A percentile compares a stretch with the other conserved stretches of the same genome.
phyloP scores from a whole-genome alignment of 2,797 vertebrate genomes.

The Pyrrhura leucotis region DNA sequence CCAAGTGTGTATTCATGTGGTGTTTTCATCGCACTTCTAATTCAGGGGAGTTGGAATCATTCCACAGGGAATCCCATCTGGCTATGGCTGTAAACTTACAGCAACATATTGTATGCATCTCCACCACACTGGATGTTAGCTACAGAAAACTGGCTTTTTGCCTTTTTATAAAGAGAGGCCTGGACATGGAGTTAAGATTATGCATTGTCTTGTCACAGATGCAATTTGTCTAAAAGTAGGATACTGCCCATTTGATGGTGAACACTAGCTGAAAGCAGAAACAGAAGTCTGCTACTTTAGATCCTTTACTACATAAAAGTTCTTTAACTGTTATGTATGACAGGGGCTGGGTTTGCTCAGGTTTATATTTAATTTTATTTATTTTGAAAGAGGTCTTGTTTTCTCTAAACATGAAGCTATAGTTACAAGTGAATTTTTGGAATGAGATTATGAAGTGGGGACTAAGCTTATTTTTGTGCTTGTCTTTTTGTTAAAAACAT shows the following conservation, averaged over 20 bases:
- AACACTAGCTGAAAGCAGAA: not conserved
- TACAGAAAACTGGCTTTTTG: not conserved
- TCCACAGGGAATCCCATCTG: not conserved
- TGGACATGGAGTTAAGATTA: too few species aligned
- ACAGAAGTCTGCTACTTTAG: not conserved
- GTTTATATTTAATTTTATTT: not conserved
- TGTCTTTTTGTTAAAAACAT: not conserved
- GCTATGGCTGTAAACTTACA: not conserved
- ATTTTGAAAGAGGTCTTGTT: not conserved
- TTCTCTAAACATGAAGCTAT: not conserved
- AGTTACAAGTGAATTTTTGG: not conserved
- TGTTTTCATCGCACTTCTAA: not conserved
- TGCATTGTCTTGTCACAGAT: not conserved
- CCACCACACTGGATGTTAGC: not conserved
- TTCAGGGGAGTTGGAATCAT: not conserved
- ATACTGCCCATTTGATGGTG: not conserved
- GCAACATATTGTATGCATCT: not conserved
- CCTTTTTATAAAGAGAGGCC: not conserved
- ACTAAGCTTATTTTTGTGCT: not conserved
- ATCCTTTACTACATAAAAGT: accelerated
- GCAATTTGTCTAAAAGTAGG: not conserved
- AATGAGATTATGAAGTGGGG: not conserved
- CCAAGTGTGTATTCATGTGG: not conserved
- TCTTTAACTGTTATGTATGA: not conserved
- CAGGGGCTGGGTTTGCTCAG: not conserved